These are phyloP conservation scores for Scyliorhinus canicula DNA, from an alignment of 2,797 vertebrate genomes.

Conservation along the genomic window DNA sequence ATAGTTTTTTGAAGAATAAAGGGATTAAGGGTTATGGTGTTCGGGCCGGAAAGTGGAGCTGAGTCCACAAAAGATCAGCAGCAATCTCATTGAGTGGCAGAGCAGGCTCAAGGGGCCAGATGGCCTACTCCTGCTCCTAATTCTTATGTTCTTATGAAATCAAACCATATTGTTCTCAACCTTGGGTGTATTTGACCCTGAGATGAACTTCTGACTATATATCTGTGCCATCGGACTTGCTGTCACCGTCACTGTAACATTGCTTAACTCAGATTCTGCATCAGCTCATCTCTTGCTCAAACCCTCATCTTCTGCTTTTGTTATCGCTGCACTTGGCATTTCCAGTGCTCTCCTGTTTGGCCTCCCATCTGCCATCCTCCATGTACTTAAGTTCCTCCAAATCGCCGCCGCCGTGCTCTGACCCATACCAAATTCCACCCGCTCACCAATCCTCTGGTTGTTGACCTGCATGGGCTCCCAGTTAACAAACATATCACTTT, in stretches of 20 bases:
- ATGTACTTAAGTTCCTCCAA: neutral
- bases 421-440: neutral
- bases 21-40: no score
- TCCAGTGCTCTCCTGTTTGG: neutral
- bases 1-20: no score
- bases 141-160: no score
- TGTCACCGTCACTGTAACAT: no score
- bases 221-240: neutral
- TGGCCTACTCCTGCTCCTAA: no score
- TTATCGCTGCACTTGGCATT: neutral
- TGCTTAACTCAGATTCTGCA: no score
- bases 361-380: neutral
- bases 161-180: no score
- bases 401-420: neutral
- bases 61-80: no score
- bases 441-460: neutral
- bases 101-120: no score
- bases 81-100: no score
- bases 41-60: no score
- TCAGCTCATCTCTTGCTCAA: neutral
- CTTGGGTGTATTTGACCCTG: neutral
- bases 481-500: neutral
- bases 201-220: neutral
- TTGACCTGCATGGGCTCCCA: neutral
- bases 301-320: neutral